phyloP scores from a whole-genome alignment of 2,113 vertebrate species.

The zebrafish (Danio rerio) region DNA sequence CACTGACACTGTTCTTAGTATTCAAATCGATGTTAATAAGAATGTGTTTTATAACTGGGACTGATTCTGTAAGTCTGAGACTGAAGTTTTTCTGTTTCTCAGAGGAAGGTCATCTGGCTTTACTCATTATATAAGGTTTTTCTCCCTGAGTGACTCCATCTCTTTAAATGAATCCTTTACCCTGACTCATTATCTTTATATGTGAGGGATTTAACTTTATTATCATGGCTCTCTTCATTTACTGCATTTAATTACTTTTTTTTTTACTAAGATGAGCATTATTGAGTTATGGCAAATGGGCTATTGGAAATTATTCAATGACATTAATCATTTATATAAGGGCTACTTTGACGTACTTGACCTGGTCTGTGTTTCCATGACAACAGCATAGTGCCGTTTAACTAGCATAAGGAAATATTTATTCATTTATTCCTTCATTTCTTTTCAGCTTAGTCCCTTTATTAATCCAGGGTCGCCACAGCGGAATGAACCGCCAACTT shows the following conservation, averaged over 20 bases:
- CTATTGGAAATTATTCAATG: slow-evolving; percentile 3
- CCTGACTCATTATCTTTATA: slow-evolving; percentile 6
- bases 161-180: not conserved
- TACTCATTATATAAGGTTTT: not conserved
- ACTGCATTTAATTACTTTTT: slow-evolving; percentile 6
- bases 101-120: not conserved
- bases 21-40: too few species aligned
- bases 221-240: slow-evolving; percentile 7
- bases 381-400: not conserved
- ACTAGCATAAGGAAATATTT: too few species aligned
- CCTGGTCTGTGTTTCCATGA: not conserved
- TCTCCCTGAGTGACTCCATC: not conserved
- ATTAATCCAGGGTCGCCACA: too few species aligned
- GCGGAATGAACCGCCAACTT: too few species aligned
- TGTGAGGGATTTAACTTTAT: slow-evolving; percentile 5
- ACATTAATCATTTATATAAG: slow-evolving; percentile 8
- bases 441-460: too few species aligned
- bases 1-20: too few species aligned
- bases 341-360: not conserved
- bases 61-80: too few species aligned
- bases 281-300: not conserved
- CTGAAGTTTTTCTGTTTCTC: too few species aligned
- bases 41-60: too few species aligned
- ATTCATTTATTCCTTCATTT: too few species aligned
- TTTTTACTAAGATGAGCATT: not conserved